phyloP scores from a whole-genome alignment of 2,113 vertebrate genomes.

The Pollimyrus isidori region DNA sequence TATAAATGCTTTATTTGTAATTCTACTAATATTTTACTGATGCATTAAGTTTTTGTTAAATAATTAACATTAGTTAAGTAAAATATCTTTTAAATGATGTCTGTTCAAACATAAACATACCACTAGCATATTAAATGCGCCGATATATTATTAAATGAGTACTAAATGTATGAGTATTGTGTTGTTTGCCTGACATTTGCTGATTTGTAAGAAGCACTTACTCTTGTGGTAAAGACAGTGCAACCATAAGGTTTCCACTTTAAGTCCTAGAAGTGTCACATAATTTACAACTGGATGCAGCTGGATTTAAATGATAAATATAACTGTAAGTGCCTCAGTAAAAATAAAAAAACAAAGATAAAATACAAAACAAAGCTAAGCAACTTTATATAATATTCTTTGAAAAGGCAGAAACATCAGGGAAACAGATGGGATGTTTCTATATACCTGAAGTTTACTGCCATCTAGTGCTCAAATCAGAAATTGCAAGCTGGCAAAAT shows the following conservation, averaged over 20 bases:
- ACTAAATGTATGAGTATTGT: neutral
- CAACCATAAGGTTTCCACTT: neutral
- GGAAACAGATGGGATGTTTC: neutral
- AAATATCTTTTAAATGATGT: neutral
- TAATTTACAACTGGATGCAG: neutral
- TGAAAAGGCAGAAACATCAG: neutral
- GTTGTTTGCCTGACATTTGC: neutral
- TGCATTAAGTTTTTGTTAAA: neutral
- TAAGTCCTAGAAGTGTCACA: neutral
- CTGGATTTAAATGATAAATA: neutral
- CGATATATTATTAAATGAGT: neutral
- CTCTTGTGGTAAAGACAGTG: neutral
- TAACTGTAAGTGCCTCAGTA: neutral
- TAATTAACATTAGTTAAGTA: neutral
- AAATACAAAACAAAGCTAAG: neutral
- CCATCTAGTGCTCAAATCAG: neutral
- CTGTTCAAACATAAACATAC: neutral
- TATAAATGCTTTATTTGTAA: neutral
- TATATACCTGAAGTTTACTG: neutral
- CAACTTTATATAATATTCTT: neutral
- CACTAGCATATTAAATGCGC: neutral
- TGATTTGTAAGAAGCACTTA: neutral
- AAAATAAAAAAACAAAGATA: neutral
- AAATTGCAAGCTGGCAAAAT: neutral
- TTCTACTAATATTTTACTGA: neutral